These are phyloP conservation scores for Percopsis omiscomaycus DNA, from an alignment of 2,797 vertebrate genomes.

Conservation along the genomic window DNA sequence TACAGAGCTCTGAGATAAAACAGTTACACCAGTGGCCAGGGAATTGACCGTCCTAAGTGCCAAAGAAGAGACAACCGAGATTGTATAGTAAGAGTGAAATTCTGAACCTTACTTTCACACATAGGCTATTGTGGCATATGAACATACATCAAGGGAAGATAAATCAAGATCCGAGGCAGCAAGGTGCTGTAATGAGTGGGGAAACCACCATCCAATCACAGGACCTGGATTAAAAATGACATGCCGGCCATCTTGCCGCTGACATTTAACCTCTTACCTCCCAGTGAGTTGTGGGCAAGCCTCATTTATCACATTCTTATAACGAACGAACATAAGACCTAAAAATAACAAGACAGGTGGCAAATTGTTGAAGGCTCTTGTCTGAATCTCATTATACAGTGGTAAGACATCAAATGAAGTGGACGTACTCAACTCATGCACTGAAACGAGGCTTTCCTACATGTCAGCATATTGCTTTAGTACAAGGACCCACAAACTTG, in stretches of 20 bases:
- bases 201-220: not conserved
- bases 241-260: no score
- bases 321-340: not conserved
- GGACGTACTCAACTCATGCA: conserved; percentile 24
- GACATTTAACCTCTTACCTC: no score
- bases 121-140: conserved; percentile 36
- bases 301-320: not conserved
- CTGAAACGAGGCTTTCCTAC: conserved; percentile 39
- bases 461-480: conserved; percentile 65
- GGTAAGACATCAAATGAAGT: conserved; percentile 27
- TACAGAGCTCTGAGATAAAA: conserved; percentile 55
- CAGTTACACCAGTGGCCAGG: conserved; percentile 31
- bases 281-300: no score
- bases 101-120: conserved; percentile 12
- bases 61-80: conserved; percentile 19
- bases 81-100: conserved; percentile 21
- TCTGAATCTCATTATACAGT: conserved; percentile 19
- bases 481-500: conserved; percentile 41
- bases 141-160: conserved; percentile 33
- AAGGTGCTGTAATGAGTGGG: not conserved
- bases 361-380: not conserved
- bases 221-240: no score
- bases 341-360: conserved; percentile 5
- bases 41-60: conserved; percentile 43
- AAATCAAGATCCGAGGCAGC: conserved; percentile 11